phyloP scores from a whole-genome alignment of 2,797 vertebrate species.

The Pseudotriccus pelzelni region DNA sequence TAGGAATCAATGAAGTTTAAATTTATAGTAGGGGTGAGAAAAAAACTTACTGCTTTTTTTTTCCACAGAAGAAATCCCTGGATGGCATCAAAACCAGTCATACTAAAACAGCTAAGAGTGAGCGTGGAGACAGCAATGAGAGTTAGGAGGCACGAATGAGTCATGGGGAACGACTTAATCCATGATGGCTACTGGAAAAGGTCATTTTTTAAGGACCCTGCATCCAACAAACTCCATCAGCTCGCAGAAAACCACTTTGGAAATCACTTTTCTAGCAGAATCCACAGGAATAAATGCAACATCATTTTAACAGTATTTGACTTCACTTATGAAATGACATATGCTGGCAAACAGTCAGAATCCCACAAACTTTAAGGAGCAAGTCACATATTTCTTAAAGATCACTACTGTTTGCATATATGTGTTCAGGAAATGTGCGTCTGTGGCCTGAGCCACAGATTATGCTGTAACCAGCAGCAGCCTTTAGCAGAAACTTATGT shows the following conservation, averaged over 20 bases:
- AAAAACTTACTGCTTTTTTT: background rate
- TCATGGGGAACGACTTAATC: background rate
- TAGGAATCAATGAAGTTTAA: background rate
- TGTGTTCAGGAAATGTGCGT: background rate
- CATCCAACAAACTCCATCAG: background rate
- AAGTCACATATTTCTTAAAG: background rate
- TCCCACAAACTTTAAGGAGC: background rate
- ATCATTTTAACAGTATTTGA: background rate
- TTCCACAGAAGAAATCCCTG: background rate
- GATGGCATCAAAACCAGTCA: background rate
- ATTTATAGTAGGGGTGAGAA: background rate
- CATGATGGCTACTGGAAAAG: background rate
- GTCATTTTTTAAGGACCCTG: background rate
- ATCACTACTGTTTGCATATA: background rate
- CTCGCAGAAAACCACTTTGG: background rate
- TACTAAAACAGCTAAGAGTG: background rate
- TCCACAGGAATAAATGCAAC: background rate
- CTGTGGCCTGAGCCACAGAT: background rate
- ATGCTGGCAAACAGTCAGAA: background rate
- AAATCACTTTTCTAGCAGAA: background rate
- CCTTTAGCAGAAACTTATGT: background rate
- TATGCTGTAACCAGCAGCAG: background rate
- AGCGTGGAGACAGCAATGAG: background rate
- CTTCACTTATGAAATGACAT: background rate
- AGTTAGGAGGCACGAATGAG: background rate